Base-by-base conservation (phyloP, 1,140 invertebrate species). In the Mya arenaria region DNA sequence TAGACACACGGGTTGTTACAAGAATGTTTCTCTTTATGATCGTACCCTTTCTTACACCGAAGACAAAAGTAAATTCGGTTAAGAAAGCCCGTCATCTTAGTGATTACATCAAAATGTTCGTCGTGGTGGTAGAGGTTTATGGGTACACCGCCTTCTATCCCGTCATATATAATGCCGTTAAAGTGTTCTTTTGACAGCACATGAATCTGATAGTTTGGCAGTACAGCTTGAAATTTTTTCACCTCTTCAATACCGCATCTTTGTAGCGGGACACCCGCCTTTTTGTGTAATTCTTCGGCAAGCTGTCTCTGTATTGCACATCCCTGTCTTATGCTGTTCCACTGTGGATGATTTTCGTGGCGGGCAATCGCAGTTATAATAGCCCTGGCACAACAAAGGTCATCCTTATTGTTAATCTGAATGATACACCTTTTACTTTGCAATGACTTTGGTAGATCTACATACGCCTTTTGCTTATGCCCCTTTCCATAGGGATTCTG, bases 131-230 rank as follows among this genome's bases (percentile, higher is more conserved):
- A 71, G 25, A 81, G 55, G 36, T 84, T 72, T n/a, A 83, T 71
- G 8, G 75, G 77, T 25, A 58, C 81, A 13, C 79, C 60, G 28
- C 65, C 62, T 48, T 80, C 69, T 8, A 69, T 60, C 32, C 83
- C 77, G 17, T 58, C 25, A 58, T 81, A 84, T 8, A 84, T 39
- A 13, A 84, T 62, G 13, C 28, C n/a, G 55, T 84, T 75, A 23
- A 84, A 80, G 39, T 39, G 41, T 34, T 84, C 77, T 39, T 84
- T 80, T 25, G 83, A 84, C 32, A 84, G 32, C n/a, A 84, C 77
- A 23, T 62, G 19, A 19, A 81, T 71, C 41, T 84, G 72, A 55
- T 36, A 74, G 15, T 30, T 39, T 37, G 48, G 65, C 39, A 77
- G 10, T 0, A 39, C 69, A 4, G 32, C 23, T 58, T 84, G 82